These are phyloP conservation scores for Diarsia brunnea DNA, from an alignment of 2,888 invertebrate species.

Conservation along the genomic window DNA sequence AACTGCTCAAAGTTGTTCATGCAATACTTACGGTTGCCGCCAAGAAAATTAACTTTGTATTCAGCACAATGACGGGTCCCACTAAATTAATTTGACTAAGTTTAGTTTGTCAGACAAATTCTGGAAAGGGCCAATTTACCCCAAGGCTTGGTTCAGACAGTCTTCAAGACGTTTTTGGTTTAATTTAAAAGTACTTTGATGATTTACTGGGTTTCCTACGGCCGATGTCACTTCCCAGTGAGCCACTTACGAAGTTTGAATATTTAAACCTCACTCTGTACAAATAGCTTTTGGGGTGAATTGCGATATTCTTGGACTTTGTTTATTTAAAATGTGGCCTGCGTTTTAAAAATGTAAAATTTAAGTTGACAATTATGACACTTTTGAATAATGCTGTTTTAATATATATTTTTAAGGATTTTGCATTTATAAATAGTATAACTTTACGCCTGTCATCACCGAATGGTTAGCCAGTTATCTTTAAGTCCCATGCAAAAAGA, in stretches of 20 bases:
- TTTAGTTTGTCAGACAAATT: constrained; percentile 79
- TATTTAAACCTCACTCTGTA: constrained; percentile 61
- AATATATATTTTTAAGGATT: neutral
- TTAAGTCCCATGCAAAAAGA: no score
- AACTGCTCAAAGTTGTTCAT: constrained; percentile 61
- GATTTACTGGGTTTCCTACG: constrained; percentile 60
- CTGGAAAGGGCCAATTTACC: constrained; percentile 77
- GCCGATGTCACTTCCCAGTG: constrained; percentile 60
- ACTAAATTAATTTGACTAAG: constrained; percentile 82
- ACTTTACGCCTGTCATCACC: no score
- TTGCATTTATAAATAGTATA: no score
- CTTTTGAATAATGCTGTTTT: neutral
- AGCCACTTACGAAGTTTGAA: constrained; percentile 65
- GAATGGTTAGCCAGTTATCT: no score
- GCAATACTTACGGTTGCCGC: constrained; percentile 59
- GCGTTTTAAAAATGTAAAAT: constrained; percentile 1
- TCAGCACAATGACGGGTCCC: constrained; percentile 76
- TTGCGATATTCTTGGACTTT: constrained; percentile 48
- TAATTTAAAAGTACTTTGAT: constrained; percentile 65
- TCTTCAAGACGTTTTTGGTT: constrained; percentile 67
- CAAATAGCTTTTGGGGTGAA: constrained; percentile 57
- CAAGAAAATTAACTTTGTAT: constrained; percentile 79
- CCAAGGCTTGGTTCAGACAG: constrained; percentile 69
- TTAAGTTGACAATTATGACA: neutral
- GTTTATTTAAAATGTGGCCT: constrained; percentile 30